Evolutionary conservation across 2,888 invertebrate genomes (phyloP), one percentile per base, ranked within the genome.

Genomic region (Petrophora chlorosata): DNA sequence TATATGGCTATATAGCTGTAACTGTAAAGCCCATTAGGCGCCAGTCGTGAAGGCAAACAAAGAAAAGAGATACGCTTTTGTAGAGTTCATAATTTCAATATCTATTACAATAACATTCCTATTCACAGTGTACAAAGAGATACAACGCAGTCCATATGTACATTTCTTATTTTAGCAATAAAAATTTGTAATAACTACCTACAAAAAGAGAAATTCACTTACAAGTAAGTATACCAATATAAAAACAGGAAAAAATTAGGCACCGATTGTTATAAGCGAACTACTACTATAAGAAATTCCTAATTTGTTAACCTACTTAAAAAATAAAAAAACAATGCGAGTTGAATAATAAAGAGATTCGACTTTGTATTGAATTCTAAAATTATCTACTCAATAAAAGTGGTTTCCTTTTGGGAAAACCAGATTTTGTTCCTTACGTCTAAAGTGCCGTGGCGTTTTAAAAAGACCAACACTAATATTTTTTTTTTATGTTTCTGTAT

Each of bases 201-300:
- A 65, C 38, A 53, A 50, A n/a, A 50, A 52, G 43, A 49, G 49
- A 58, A 59, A 35, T 13, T 48, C 50, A 35, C 55, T 59, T 64
- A 50, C 39, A 38, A 22, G 12, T 23, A n/a, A n/a, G 22, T 33
- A 48, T 33, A 56, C 28, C 36, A 61, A 49, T 63, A 53, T 52
- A 67, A 65, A 72, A 68, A 64, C 58, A 59, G 64, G 64, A 70
- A 64, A 65, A 69, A 70, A 74, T 76, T 84, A 84, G 82, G 84
- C 85, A 85, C 85, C 78, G 67, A 71, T 75, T 70, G 61, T 76
- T 74, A 67, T 59, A 75, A 84, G 85, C 85, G 61, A 73, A 67
- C 82, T 84, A 84, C 76, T 9, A 53, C 79, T 82, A 82, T 59
- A 53, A 55, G 36, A 48, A 60, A 53, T 49, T 39, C 34, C 35